Conservation (phyloP, 1,140 invertebrate species). For the Heliconius melpomene region DNA sequence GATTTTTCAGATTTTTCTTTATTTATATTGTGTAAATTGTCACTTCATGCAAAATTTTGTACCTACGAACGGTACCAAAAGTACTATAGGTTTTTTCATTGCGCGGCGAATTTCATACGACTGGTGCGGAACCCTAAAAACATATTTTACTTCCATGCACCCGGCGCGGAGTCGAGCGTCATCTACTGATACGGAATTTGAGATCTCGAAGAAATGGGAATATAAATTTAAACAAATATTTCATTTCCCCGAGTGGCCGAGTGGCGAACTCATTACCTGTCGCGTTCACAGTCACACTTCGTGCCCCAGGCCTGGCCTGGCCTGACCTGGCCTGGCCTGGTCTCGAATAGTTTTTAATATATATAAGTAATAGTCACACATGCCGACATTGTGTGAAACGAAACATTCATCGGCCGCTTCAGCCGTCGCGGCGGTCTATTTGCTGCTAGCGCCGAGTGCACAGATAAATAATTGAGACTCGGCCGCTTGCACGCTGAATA, state of each 20-base stretch:
- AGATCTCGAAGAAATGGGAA: too few species aligned
- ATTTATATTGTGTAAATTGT: too few species aligned
- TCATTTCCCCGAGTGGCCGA: too few species aligned
- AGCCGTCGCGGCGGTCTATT: constrained; percentile 7
- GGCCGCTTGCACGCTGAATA: constrained; percentile 15
- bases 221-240: too few species aligned
- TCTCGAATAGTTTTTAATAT: too few species aligned
- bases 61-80: not conserved
- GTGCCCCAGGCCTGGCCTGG: too few species aligned
- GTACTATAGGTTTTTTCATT: not conserved
- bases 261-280: too few species aligned
- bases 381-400: not conserved
- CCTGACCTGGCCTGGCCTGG: too few species aligned
- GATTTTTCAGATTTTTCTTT: too few species aligned
- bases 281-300: too few species aligned
- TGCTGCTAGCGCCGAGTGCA: constrained; percentile 25
- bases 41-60: too few species aligned
- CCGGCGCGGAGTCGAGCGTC: too few species aligned
- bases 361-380: not conserved
- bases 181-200: not conserved
- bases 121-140: not conserved
- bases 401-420: constrained; percentile 21
- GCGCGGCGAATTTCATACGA: not conserved
- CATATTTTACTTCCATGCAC: not conserved
- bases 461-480: constrained; percentile 30